A percentile compares a stretch with the other conserved stretches of the same genome.
Evolutionary conservation across 1,140 invertebrate genomes (phyloP).

Genomic region (Carposina sasakii): DNA sequence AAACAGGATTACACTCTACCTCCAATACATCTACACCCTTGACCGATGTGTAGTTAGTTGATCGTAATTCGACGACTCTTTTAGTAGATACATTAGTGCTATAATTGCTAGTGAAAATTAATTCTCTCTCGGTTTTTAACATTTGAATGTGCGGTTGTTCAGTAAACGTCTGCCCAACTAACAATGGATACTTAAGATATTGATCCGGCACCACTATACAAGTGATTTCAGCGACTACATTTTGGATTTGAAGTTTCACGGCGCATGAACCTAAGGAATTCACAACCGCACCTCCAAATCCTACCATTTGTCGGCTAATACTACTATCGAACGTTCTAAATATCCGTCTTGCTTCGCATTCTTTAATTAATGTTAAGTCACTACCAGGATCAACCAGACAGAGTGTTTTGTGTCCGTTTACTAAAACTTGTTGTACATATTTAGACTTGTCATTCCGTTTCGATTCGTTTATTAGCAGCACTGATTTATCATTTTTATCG

Average conservation of each 20-base stretch:
- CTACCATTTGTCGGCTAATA: neutral
- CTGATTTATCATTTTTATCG: too few relatives aligned
- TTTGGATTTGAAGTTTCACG: constrained; percentile 1
- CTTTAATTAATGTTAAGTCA: constrained; percentile 7
- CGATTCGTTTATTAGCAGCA: too few relatives aligned
- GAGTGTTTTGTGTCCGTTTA: neutral
- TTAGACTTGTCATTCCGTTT: too few relatives aligned
- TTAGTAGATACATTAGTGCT: neutral
- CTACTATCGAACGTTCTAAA: neutral
- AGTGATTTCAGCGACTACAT: constrained; percentile 1
- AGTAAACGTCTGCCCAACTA: constrained; percentile 5
- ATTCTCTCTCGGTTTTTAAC: constrained; percentile 3
- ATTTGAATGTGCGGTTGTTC: constrained; percentile 9
- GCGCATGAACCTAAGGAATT: neutral
- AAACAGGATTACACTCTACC: neutral
- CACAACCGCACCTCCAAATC: constrained; percentile 6
- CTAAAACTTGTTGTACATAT: constrained; percentile 6
- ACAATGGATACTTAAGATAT: constrained; percentile 1
- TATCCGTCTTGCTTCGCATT: neutral
- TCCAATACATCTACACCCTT: neutral
- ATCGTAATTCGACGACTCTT: neutral
- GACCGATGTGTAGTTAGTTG: neutral
- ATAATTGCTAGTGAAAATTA: constrained; percentile 3
- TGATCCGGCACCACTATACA: constrained; percentile 5
- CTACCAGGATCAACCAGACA: constrained; percentile 8